Conservation (phyloP, 2,113 vertebrate species). For the Notothenia coriiceps region DNA sequence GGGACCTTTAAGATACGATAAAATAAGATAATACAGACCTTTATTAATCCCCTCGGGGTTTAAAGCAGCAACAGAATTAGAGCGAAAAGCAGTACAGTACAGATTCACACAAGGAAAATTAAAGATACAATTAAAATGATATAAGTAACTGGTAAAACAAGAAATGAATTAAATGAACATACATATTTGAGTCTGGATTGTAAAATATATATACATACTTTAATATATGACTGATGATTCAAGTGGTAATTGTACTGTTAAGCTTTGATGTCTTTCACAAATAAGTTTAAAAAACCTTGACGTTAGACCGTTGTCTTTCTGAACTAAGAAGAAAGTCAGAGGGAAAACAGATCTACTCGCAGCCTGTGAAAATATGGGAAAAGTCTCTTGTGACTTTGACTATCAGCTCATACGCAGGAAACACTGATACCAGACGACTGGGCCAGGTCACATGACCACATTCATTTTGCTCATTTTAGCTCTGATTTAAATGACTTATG, state of each 20-base stretch:
- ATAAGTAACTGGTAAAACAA: too few species aligned
- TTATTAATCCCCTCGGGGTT: too few species aligned
- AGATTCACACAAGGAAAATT: too few species aligned
- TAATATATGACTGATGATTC: too few species aligned
- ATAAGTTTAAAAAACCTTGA: neutral
- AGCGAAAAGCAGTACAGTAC: too few species aligned
- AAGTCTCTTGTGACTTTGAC: constrained; percentile 25
- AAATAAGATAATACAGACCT: too few species aligned
- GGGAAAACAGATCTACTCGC: neutral
- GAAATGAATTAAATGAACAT: too few species aligned
- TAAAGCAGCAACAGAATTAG: too few species aligned
- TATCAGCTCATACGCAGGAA: constrained; percentile 19
- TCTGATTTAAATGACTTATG: constrained; percentile 51
- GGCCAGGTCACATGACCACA: constrained; percentile 51
- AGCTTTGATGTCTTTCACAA: neutral
- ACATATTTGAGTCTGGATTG: too few species aligned
- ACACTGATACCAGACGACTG: constrained; percentile 50
- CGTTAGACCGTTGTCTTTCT: neutral
- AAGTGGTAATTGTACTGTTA: neutral
- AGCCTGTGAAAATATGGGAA: neutral
- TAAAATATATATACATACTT: too few species aligned
- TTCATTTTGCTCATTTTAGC: constrained; percentile 45
- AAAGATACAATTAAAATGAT: too few species aligned
- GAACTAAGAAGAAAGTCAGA: neutral
- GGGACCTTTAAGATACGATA: too few species aligned